Conservation (phyloP, 2,888 invertebrate species). For the Ichneumoninae sp. region DNA sequence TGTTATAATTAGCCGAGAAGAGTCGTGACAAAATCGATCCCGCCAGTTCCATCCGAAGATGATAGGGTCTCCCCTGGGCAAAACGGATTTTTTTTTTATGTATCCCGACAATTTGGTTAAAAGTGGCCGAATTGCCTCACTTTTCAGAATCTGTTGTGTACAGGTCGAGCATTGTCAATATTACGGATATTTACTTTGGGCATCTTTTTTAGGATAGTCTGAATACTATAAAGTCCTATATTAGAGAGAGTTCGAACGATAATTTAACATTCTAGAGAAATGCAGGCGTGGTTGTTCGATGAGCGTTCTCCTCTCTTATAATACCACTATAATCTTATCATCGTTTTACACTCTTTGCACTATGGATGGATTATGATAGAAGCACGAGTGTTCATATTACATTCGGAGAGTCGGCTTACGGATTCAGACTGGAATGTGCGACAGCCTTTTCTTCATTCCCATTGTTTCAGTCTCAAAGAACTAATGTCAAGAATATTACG, state of each 20-base stretch:
- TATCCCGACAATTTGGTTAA: not conserved
- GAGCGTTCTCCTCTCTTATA: slow-evolving; percentile 47
- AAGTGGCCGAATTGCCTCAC: not conserved
- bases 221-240: not conserved
- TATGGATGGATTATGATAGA: slow-evolving; percentile 20
- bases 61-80: not conserved
- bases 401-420: slow-evolving; percentile 56
- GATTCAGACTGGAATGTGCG: slow-evolving; percentile 65
- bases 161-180: not conserved
- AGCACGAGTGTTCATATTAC: slow-evolving; percentile 23
- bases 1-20: not conserved
- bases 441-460: slow-evolving; percentile 59
- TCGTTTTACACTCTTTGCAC: slow-evolving; percentile 36
- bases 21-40: not conserved
- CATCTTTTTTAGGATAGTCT: no score
- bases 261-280: slow-evolving; percentile 31
- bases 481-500: slow-evolving; percentile 54
- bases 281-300: slow-evolving; percentile 66
- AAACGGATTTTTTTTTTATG: not conserved
- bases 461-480: slow-evolving; percentile 31
- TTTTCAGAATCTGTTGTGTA: not conserved
- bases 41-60: not conserved
- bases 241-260: not conserved
- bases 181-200: not conserved
- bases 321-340: slow-evolving; percentile 60